Evolutionary conservation across 2,113 vertebrate genomes (phyloP).

Genomic region (Todiramphus saurophagus): DNA sequence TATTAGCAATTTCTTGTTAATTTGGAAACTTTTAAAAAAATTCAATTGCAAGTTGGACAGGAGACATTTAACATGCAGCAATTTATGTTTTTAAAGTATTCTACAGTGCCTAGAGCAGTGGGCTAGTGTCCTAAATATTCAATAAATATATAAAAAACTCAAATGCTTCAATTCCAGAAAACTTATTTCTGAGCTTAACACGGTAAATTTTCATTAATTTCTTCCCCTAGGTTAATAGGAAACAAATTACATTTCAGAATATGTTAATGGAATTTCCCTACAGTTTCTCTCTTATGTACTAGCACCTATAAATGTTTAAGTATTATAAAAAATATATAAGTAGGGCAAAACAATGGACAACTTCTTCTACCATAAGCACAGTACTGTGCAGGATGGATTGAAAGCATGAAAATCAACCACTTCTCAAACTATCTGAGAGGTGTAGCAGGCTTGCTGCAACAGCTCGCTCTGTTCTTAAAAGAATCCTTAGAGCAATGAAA

Average conservation of each 20-base stretch:
- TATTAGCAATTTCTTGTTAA: not conserved
- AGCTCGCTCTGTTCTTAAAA: not conserved
- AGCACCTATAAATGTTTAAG: not conserved
- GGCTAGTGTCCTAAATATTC: not conserved
- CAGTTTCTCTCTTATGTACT: not conserved
- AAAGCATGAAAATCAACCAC: not conserved
- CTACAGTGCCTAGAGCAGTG: not conserved
- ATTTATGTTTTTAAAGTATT: not conserved
- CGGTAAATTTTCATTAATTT: slow-evolving; percentile 56
- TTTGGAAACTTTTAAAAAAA: not conserved
- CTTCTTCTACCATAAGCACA: not conserved
- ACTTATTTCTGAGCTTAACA: slow-evolving; percentile 22
- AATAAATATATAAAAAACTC: slow-evolving; percentile 5
- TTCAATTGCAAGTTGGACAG: not conserved
- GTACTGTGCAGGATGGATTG: not conserved
- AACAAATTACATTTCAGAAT: slow-evolving; percentile 45
- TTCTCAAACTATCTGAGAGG: not conserved
- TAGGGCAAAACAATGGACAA: not conserved
- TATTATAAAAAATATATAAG: not conserved
- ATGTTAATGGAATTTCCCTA: slow-evolving; percentile 25
- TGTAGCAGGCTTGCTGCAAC: not conserved
- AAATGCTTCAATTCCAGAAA: slow-evolving; percentile 29
- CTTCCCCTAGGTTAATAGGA: slow-evolving; percentile 48
- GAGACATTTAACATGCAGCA: not conserved
- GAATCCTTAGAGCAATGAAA: not conserved